phyloP scores from a whole-genome alignment of 2,888 invertebrate genomes.

The Achlya flavicornis region DNA sequence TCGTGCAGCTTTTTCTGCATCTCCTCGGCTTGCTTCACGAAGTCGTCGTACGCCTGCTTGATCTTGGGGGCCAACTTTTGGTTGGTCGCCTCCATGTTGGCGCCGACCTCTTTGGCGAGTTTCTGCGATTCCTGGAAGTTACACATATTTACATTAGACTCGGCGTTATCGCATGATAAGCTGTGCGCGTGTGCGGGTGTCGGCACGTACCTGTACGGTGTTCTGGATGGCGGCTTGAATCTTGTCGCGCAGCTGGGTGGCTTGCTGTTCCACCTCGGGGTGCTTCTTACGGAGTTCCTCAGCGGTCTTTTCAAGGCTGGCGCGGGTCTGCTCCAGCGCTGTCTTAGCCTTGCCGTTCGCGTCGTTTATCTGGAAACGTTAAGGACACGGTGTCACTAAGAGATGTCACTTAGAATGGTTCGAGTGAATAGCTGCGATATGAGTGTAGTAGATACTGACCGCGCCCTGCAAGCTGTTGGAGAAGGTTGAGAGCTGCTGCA shows the following conservation, averaged over 20 bases:
- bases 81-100: constrained; percentile 65
- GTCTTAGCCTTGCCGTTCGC: constrained; percentile 73
- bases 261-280: constrained; percentile 73
- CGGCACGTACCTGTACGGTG: constrained; percentile 51
- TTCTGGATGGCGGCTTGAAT: constrained; percentile 60
- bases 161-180: neutral
- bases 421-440: neutral
- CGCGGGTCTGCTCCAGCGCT: constrained; percentile 57
- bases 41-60: constrained; percentile 70
- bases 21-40: constrained; percentile 62
- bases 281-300: constrained; percentile 68
- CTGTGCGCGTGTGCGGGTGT: neutral
- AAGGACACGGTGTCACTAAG: neutral
- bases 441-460: constrained; percentile 51
- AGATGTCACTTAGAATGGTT: neutral
- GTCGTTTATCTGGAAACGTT: constrained; percentile 53
- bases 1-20: constrained; percentile 73
- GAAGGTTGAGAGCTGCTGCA: constrained; percentile 57
- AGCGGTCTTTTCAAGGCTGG: constrained; percentile 55
- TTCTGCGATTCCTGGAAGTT: constrained; percentile 61
- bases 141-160: neutral
- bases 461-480: constrained; percentile 58
- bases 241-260: constrained; percentile 56
- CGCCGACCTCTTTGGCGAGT: constrained; percentile 63
- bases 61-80: constrained; percentile 70